A percentile compares a stretch with the other conserved stretches of the same genome.
Conservation (phyloP, 2,797 vertebrate genomes). For the Gobionotothen gibberifrons region DNA sequence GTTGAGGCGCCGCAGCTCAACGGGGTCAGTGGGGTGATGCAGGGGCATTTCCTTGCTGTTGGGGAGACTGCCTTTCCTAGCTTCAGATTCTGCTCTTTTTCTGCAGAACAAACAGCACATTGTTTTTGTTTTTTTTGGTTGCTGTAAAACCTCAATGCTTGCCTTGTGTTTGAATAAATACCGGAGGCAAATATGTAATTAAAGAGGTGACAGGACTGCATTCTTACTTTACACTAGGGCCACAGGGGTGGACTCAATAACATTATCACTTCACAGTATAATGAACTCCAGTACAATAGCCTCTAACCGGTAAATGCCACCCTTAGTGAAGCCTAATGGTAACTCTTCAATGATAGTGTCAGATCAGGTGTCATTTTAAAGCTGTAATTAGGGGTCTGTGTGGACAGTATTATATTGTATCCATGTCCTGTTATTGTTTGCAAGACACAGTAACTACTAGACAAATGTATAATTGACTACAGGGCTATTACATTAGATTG, state of each 20-base stretch:
- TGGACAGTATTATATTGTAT: conserved; percentile 13
- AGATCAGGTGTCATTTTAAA: conserved; percentile 18
- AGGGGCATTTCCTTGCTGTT: conserved; percentile 96
- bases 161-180: conserved; percentile 37
- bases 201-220: conserved; percentile 39
- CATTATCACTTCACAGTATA: conserved; percentile 38
- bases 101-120: conserved; percentile 75
- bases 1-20: conserved; percentile 97
- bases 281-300: conserved; percentile 48
- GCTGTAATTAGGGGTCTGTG: not conserved
- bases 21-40: conserved; percentile 96
- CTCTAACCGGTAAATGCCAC: conserved; percentile 40
- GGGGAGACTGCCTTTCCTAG: conserved; percentile 96
- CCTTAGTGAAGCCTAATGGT: conserved; percentile 43
- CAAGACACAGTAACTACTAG: not conserved
- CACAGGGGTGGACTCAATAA: conserved; percentile 42
- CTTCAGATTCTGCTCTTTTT: conserved; percentile 97
- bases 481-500: conserved; percentile 2
- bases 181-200: conserved; percentile 53
- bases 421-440: not conserved
- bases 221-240: conserved; percentile 29
- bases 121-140: not conserved
- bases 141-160: conserved; percentile 20
- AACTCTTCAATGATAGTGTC: conserved; percentile 29
- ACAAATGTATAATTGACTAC: conserved; percentile 3